Percentiles rank a stretch among this genome's conserved stretches.
These are phyloP conservation scores for Micromesistius poutassou DNA, from an alignment of 2,797 vertebrate genomes.

Conservation along the genomic window DNA sequence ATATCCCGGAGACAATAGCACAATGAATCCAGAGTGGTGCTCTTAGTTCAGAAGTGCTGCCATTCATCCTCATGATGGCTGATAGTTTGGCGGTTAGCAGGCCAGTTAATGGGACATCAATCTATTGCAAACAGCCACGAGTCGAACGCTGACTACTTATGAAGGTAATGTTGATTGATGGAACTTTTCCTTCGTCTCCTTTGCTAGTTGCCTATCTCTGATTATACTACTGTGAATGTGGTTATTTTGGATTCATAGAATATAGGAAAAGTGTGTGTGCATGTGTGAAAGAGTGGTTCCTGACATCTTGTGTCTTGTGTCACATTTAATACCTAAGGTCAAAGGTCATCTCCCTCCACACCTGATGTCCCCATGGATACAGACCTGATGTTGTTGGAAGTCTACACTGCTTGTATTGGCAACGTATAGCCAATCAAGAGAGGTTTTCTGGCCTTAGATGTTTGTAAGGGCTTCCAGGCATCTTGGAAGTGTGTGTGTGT, in stretches of 20 bases:
- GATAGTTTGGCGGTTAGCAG: background rate
- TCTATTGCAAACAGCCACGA: background rate
- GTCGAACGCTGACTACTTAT: background rate
- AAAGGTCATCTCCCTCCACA: background rate
- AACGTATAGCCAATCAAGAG: background rate
- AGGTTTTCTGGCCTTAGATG: background rate
- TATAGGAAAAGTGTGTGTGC: background rate
- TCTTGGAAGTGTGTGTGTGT: background rate
- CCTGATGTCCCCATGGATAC: too few relatives aligned
- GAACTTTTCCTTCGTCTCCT: background rate
- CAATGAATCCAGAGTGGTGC: background rate
- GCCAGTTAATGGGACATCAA: background rate
- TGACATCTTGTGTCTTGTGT: too few relatives aligned
- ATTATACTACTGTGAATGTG: background rate
- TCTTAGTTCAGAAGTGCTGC: background rate
- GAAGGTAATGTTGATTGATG: background rate
- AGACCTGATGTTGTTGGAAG: too few relatives aligned
- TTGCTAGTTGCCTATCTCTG: background rate
- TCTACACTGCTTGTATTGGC: too few relatives aligned
- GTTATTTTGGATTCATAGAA: background rate
- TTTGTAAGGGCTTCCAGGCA: background rate
- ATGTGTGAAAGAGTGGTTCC: background rate
- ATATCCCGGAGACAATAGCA: background rate
- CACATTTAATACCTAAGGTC: background rate
- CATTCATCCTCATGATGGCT: background rate